phyloP scores from a whole-genome alignment of 2,888 invertebrate genomes.

The Amiota communis region DNA sequence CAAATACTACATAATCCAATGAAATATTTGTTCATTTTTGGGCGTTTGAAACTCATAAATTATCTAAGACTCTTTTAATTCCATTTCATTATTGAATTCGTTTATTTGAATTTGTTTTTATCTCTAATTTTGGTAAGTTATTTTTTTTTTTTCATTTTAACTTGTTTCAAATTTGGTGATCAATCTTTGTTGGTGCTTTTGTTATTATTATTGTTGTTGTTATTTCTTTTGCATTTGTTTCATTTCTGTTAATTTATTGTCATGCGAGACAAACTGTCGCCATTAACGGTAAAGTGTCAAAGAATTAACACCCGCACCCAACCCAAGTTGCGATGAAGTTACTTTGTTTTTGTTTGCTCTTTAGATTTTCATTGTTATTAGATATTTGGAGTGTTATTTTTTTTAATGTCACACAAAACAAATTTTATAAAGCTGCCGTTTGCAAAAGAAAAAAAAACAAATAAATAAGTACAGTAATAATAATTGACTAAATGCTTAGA shows the following conservation, averaged over 20 bases:
- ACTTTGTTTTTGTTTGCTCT: neutral
- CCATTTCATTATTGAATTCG: neutral
- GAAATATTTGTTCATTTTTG: neutral
- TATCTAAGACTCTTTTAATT: neutral
- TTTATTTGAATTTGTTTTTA: neutral
- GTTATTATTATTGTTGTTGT: conserved; percentile 33
- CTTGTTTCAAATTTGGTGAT: neutral
- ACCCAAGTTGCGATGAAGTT: neutral
- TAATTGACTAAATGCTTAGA: neutral
- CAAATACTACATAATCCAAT: conserved; percentile 4
- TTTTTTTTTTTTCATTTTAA: too few relatives aligned
- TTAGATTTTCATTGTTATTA: too few relatives aligned
- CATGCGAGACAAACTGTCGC: conserved; percentile 29
- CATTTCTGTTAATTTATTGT: conserved; percentile 17
- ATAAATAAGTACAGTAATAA: too few relatives aligned
- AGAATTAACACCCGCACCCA: conserved; percentile 29
- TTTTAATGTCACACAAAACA: neutral
- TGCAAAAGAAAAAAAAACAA: neutral
- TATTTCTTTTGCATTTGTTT: conserved; percentile 3
- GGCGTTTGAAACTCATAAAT: conserved; percentile 5
- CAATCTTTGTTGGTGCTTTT: conserved; percentile 1
- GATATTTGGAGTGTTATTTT: neutral
- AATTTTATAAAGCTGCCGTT: conserved; percentile 10
- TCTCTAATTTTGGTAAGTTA: too few relatives aligned
- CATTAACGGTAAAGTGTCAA: conserved; percentile 28